Percentiles rank a stretch among this genome's conserved stretches.
Conservation (phyloP, 2,113 vertebrate genomes). For the Panthera uncia region DNA sequence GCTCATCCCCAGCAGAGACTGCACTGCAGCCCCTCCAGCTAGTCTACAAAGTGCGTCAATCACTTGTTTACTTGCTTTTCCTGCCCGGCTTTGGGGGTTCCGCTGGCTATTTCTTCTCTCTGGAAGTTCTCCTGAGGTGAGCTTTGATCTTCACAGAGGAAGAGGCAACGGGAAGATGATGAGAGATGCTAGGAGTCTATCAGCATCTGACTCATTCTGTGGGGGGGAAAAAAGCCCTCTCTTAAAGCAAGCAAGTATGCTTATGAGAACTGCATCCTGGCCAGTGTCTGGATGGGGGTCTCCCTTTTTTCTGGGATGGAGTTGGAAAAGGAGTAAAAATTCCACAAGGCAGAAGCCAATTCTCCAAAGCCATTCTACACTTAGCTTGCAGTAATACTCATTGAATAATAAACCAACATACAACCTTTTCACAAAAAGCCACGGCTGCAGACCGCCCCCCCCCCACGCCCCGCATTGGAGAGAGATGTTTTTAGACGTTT, state of each 20-base stretch:
- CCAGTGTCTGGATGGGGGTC: too few species aligned
- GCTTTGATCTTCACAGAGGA: conserved; percentile 70
- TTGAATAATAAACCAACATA: not conserved
- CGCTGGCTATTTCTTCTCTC: conserved; percentile 49
- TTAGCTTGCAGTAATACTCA: not conserved
- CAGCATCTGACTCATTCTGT: conserved; percentile 13
- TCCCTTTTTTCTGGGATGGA: not conserved
- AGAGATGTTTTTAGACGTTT: not conserved
- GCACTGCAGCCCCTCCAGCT: not conserved
- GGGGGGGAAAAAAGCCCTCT: not conserved
- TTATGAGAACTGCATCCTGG: not conserved
- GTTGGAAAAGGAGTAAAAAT: not conserved
- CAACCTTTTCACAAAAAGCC: not conserved
- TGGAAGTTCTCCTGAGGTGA: conserved; percentile 53
- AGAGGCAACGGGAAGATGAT: conserved; percentile 47
- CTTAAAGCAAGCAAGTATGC: not conserved
- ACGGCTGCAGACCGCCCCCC: not conserved
- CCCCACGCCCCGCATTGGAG: not conserved
- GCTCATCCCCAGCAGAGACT: not conserved
- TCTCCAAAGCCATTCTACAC: not conserved
- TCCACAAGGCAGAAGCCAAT: not conserved
- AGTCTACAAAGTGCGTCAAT: conserved; percentile 71
- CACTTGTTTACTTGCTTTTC: conserved; percentile 73
- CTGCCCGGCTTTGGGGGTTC: conserved; percentile 55
- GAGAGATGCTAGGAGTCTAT: conserved; percentile 21